Percentiles rank a stretch among this genome's conserved stretches.
Conservation (phyloP, 2,113 vertebrate species). For the Colistium nudipinnis region DNA sequence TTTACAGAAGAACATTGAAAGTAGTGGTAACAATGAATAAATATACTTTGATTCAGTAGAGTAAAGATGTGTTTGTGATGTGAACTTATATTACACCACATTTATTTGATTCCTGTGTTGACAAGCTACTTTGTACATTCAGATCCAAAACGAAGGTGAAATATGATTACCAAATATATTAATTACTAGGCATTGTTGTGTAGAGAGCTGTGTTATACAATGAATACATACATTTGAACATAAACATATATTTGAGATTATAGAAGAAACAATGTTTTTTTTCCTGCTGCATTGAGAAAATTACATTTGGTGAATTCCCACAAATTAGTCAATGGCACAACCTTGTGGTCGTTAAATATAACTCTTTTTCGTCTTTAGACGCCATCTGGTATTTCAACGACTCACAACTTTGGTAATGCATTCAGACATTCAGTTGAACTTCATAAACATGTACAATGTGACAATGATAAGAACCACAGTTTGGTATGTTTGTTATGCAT, state of each 20-base stretch:
- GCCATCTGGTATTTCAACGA: neutral
- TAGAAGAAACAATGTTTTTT: neutral
- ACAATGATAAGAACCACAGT: neutral
- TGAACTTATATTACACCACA: too few species aligned
- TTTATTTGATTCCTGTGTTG: too few species aligned
- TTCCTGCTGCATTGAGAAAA: neutral
- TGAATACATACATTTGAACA: neutral
- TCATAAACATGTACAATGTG: neutral
- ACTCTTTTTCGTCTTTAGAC: neutral
- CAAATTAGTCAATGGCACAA: slow-evolving; percentile 53
- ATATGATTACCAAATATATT: neutral
- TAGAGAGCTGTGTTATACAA: too few species aligned
- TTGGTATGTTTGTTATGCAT: neutral
- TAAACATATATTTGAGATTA: neutral
- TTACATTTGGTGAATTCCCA: neutral
- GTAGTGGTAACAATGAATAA: too few species aligned
- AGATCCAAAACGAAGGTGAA: neutral
- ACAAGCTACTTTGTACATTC: neutral
- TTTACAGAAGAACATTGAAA: too few species aligned
- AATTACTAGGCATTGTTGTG: neutral
- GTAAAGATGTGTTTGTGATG: too few species aligned
- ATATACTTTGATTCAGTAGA: too few species aligned
- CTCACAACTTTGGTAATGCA: neutral
- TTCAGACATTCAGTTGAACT: neutral
- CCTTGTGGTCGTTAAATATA: slow-evolving; percentile 49